These are phyloP conservation scores for Parnassius apollo DNA, from an alignment of 2,888 invertebrate species.

Conservation along the genomic window DNA sequence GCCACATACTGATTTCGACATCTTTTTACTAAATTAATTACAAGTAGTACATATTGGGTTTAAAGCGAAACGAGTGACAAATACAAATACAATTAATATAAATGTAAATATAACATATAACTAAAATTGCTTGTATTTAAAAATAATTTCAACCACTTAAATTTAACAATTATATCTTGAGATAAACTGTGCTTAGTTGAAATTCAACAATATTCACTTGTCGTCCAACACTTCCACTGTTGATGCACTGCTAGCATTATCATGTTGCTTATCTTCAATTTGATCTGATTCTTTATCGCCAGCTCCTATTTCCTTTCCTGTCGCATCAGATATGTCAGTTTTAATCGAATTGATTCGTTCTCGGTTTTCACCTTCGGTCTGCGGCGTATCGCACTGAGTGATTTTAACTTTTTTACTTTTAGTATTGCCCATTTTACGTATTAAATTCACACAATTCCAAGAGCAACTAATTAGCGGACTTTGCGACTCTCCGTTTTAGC, in stretches of 20 bases:
- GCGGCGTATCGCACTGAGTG: conserved; percentile 50
- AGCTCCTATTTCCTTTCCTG: conserved; percentile 35
- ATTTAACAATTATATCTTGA: conserved; percentile 14
- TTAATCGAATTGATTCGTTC: conserved; percentile 62
- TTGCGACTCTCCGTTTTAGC: conserved; percentile 37
- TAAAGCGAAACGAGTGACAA: too few relatives aligned
- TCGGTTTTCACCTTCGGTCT: conserved; percentile 42
- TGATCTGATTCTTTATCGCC: conserved; percentile 37
- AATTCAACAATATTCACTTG: conserved; percentile 47
- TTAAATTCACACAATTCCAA: conserved; percentile 29
- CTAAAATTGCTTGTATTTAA: too few relatives aligned
- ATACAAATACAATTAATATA: too few relatives aligned
- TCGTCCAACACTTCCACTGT: conserved; percentile 74
- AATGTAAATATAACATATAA: too few relatives aligned
- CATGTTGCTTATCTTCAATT: conserved; percentile 53
- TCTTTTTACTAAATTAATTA: too few relatives aligned
- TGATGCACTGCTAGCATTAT: conserved; percentile 72
- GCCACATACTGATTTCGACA: too few relatives aligned
- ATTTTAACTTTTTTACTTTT: conserved; percentile 73
- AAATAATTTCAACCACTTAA: conserved; percentile 9
- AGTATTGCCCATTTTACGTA: conserved; percentile 66
- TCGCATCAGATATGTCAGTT: conserved; percentile 51
- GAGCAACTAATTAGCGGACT: conserved; percentile 33
- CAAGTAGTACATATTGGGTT: too few relatives aligned
- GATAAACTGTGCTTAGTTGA: conserved; percentile 11